Evolutionary conservation across 1,140 invertebrate genomes (phyloP), one percentile per base, ranked within the genome.

Genomic region (Alviniconcha marisindica): DNA sequence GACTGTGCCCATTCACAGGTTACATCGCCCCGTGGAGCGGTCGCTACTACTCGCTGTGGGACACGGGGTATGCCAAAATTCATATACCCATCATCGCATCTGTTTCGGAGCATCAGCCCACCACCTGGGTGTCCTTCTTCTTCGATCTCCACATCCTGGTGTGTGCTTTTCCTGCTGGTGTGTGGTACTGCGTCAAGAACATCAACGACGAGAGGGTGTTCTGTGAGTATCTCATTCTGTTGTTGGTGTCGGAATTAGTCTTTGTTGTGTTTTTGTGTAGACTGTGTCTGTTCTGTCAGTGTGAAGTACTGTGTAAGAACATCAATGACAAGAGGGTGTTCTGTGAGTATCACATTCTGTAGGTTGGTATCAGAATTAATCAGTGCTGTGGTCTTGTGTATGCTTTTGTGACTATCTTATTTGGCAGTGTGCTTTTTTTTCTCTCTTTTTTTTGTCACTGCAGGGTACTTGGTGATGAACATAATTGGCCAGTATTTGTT

Each of bases 51-150:
- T 99, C 99, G 0, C 94, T 99, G 24, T 99, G 98, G 98, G 99
- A 99, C 93, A 99, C 99, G 5, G 98, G 97, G 14, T 99, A 99
- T 94, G 99, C 99, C 3, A 99, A 99, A 94, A 99, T 99, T 91
- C 99, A 99, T 93, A 99, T 99, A 92, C 99, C 99, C 0, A 99
- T 99, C 90, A 99, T 99, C 90, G 98, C 99, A 0, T 99, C 98
- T 3, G 99, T 99, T 24, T 99, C 98, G 0, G 99, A 99, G 93
- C 99, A 99, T 96, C 99, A 99, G 93, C 99, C 99, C 0, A 99
- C 99, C 0, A 99, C 99, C 0, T 99, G 99, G 99, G 93, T 94
- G 89, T 99, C 98, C 2, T 99, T 99, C 93, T 99, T 99, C 95
- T 99, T 99, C 93, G 99, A 99, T 94, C 94, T 99, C n/a, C 99